Evolutionary conservation across 2,888 invertebrate species (phyloP).

Genomic region (Euproctis similis): DNA sequence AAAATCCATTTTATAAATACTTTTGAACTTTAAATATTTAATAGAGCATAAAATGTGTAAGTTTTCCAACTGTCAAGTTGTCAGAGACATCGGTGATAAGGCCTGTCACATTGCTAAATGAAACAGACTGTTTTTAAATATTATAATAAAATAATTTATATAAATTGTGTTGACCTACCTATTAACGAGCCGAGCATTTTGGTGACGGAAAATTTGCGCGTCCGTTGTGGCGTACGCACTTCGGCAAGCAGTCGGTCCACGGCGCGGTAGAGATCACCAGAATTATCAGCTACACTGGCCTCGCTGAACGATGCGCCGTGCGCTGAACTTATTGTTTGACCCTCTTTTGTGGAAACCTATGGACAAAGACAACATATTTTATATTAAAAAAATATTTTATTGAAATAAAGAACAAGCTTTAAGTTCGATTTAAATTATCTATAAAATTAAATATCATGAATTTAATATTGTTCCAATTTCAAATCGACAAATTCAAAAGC

Average conservation of each 20-base stretch:
- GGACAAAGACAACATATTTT: constrained; percentile 22
- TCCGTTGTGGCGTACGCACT: constrained; percentile 78
- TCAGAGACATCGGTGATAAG: no score
- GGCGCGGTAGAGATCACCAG: constrained; percentile 82
- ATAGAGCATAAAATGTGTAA: no score
- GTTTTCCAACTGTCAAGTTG: no score
- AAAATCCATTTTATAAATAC: no score
- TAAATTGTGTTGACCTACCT: constrained; percentile 54
- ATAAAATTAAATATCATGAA: no score
- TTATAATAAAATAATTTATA: no score
- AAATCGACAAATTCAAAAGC: no score
- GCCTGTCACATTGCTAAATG: no score
- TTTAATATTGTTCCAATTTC: no score
- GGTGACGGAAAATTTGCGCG: constrained; percentile 84
- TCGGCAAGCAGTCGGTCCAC: constrained; percentile 82
- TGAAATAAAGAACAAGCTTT: neutral
- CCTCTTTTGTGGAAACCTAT: constrained; percentile 83
- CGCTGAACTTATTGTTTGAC: constrained; percentile 79
- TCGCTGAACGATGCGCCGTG: constrained; percentile 85
- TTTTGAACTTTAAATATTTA: no score
- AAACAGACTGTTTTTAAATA: no score
- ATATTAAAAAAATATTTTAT: no score
- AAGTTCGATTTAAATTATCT: neutral
- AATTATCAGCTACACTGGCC: constrained; percentile 88
- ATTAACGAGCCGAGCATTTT: constrained; percentile 87